Percentiles rank a stretch among this genome's conserved stretches.
Conservation (phyloP, 1,140 invertebrate genomes). For the Aphidius gifuensis region DNA sequence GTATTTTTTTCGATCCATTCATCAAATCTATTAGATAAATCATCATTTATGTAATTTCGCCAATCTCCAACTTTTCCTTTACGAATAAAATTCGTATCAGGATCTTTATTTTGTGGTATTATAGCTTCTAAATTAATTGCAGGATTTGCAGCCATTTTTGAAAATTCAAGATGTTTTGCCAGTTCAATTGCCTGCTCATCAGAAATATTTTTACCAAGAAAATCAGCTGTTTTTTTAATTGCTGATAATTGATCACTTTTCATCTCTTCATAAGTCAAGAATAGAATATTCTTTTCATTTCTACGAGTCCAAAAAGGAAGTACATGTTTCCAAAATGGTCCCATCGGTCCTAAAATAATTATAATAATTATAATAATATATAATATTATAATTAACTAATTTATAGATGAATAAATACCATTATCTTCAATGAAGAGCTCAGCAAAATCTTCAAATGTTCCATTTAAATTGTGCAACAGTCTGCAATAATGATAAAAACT, state of each 20-base stretch:
- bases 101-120: constrained; percentile 55
- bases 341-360: constrained; percentile 57
- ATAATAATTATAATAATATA: not conserved
- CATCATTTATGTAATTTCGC: constrained; percentile 75
- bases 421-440: constrained; percentile 72
- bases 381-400: not conserved
- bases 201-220: constrained; percentile 66
- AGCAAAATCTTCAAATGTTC: constrained; percentile 78
- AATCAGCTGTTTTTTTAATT: constrained; percentile 68
- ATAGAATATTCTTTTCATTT: constrained; percentile 72
- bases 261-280: constrained; percentile 85
- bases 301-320: constrained; percentile 68
- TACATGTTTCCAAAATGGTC: constrained; percentile 70
- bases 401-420: constrained; percentile 38
- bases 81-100: constrained; percentile 68
- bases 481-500: constrained; percentile 86
- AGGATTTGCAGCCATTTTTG: constrained; percentile 78
- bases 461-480: constrained; percentile 67
- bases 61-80: constrained; percentile 83
- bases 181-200: constrained; percentile 66
- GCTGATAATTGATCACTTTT: constrained; percentile 65
- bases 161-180: constrained; percentile 73
- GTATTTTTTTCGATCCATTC: constrained; percentile 69
- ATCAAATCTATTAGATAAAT: constrained; percentile 70
- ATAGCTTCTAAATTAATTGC: constrained; percentile 70